Conservation (phyloP, 1,140 invertebrate genomes). For the Calliphora vicina region DNA sequence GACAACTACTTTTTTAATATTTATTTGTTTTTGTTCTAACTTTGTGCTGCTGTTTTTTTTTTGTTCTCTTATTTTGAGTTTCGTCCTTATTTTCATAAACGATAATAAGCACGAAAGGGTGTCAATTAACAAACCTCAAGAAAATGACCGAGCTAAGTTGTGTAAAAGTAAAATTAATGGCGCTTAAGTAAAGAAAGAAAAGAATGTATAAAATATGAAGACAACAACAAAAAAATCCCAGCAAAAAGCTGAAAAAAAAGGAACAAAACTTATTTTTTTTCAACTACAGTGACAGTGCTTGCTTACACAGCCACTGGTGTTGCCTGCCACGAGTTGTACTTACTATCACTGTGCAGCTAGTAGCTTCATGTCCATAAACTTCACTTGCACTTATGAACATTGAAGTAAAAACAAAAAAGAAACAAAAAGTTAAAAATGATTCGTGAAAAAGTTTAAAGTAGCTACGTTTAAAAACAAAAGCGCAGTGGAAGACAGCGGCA, state of each 20-base stretch:
- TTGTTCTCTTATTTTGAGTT: neutral
- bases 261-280: neutral
- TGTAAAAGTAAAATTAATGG: slow-evolving; percentile 34
- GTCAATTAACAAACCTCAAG: slow-evolving; percentile 32
- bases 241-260: neutral
- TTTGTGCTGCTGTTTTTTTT: neutral
- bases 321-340: neutral
- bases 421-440: neutral
- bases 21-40: neutral
- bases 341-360: neutral
- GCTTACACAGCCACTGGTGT: neutral
- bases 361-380: slow-evolving; percentile 3
- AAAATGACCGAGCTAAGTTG: slow-evolving; percentile 30
- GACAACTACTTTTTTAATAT: neutral
- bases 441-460: slow-evolving; percentile 1
- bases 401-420: neutral
- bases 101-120: slow-evolving; percentile 25
- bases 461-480: slow-evolving; percentile 5
- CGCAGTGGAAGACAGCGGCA: neutral
- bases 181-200: neutral
- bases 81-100: neutral
- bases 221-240: neutral
- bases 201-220: neutral
- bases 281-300: neutral
- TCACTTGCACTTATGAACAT: neutral